These are phyloP conservation scores for Furcifer pardalis DNA, from an alignment of 2,797 vertebrate species.

Conservation along the genomic window DNA sequence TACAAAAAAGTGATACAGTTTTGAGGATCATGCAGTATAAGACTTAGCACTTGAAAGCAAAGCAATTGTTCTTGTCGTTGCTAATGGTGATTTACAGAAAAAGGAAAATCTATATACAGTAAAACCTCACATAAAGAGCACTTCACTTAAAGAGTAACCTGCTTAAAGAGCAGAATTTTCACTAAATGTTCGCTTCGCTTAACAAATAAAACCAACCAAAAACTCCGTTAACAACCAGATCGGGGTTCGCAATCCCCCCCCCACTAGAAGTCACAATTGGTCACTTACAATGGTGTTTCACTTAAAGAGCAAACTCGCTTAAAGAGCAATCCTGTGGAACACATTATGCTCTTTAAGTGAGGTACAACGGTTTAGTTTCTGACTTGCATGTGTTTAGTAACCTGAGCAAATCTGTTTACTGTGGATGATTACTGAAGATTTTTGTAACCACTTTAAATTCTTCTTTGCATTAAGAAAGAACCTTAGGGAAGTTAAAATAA, in stretches of 20 bases:
- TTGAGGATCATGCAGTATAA: not conserved
- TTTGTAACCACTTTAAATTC: slow-evolving; percentile 15
- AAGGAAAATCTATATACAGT: slow-evolving; percentile 40
- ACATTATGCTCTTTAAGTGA: slow-evolving; percentile 27
- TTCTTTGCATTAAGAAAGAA: not conserved
- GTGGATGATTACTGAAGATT: not conserved
- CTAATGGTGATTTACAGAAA: slow-evolving; percentile 46
- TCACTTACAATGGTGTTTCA: no score
- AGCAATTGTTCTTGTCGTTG: slow-evolving; percentile 24
- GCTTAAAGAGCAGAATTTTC: no score
- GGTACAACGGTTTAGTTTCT: slow-evolving; percentile 52
- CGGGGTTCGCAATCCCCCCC: no score
- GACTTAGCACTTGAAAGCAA: slow-evolving; percentile 3
- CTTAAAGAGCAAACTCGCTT: no score
- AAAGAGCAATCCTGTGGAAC: no score
- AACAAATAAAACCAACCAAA: no score
- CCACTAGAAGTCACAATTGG: no score
- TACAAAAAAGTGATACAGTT: not conserved
- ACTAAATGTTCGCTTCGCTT: no score
- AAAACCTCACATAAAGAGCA: no score
- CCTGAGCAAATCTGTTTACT: slow-evolving; percentile 53
- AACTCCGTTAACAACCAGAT: no score
- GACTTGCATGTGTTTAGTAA: slow-evolving; percentile 57
- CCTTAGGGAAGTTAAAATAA: not conserved
- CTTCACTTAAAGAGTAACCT: no score